A percentile compares a stretch with the other conserved stretches of the same genome.
Conservation (phyloP, 2,797 vertebrate genomes). For the Squalus acanthias region DNA sequence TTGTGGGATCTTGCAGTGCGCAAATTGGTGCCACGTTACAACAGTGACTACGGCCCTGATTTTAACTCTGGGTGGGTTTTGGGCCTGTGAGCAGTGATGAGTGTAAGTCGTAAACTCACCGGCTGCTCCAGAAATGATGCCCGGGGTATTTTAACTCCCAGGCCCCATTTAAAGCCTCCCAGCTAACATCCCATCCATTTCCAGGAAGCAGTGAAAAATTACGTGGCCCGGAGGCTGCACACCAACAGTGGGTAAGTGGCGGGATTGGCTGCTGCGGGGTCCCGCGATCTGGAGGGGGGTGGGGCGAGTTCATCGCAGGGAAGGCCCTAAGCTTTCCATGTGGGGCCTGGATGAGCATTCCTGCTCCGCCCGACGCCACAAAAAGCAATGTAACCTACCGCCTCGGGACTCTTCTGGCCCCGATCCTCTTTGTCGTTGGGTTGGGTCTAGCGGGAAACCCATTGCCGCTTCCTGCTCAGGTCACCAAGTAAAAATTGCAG, state of each 20-base stretch:
- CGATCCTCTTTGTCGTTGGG: neutral
- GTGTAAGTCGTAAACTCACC: neutral
- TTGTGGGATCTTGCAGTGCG: neutral
- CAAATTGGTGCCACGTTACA: neutral
- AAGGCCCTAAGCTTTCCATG: neutral
- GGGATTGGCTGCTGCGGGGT: too few relatives aligned
- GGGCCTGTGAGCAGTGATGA: neutral
- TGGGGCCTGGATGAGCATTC: too few relatives aligned
- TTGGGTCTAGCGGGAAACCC: neutral
- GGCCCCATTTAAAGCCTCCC: neutral
- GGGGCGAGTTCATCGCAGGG: too few relatives aligned
- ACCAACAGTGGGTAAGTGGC: neutral
- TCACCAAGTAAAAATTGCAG: neutral
- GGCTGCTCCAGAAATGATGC: neutral
- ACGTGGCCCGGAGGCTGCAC: neutral
- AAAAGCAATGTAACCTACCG: neutral
- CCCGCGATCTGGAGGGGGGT: too few relatives aligned
- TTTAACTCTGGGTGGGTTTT: neutral
- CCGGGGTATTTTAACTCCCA: neutral
- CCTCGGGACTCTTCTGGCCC: neutral
- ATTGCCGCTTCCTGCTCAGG: neutral
- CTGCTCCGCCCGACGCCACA: neutral
- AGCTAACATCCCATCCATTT: neutral
- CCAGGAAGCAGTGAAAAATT: neutral
- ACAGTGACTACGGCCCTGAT: neutral